phyloP scores from a whole-genome alignment of 1,140 invertebrate species.

The Teleogryllus occipitalis region DNA sequence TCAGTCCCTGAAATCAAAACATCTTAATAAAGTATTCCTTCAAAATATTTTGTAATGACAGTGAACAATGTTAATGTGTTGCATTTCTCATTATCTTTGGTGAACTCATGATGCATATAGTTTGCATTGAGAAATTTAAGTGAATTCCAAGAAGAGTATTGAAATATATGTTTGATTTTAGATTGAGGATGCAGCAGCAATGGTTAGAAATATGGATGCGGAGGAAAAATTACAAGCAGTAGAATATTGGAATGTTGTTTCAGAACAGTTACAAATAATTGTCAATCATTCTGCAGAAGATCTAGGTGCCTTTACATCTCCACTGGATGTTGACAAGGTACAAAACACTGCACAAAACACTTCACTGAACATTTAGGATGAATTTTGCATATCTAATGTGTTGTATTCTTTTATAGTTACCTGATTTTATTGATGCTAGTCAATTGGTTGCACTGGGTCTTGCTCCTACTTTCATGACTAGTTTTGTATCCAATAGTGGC shows the following conservation, averaged over 20 bases:
- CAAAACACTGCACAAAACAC: not conserved
- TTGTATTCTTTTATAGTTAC: slow-evolving; percentile 3
- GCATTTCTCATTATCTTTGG: not conserved
- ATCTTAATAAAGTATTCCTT: not conserved
- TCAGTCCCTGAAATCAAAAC: not conserved
- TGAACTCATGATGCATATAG: not conserved
- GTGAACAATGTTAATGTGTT: too few relatives aligned
- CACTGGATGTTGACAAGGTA: slow-evolving; percentile 27
- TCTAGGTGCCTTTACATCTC: slow-evolving; percentile 28
- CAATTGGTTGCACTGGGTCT: slow-evolving; percentile 1
- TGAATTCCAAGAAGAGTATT: not conserved
- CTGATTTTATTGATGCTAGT: slow-evolving; percentile 10
- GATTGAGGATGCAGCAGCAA: slow-evolving; percentile 32
- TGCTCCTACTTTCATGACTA: slow-evolving; percentile 16
- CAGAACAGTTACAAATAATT: slow-evolving; percentile 33
- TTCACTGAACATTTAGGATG: not conserved
- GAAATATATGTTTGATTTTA: slow-evolving; percentile 18
- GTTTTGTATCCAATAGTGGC: slow-evolving; percentile 6
- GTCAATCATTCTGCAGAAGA: slow-evolving; percentile 30
- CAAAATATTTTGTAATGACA: not conserved
- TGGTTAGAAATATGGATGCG: slow-evolving; percentile 30
- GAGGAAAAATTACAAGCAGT: slow-evolving; percentile 32
- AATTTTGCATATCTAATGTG: not conserved
- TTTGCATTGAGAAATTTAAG: not conserved
- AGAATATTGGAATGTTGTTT: slow-evolving; percentile 33